Conservation (phyloP, 2,113 vertebrate species). For the Amphiprion percula region DNA sequence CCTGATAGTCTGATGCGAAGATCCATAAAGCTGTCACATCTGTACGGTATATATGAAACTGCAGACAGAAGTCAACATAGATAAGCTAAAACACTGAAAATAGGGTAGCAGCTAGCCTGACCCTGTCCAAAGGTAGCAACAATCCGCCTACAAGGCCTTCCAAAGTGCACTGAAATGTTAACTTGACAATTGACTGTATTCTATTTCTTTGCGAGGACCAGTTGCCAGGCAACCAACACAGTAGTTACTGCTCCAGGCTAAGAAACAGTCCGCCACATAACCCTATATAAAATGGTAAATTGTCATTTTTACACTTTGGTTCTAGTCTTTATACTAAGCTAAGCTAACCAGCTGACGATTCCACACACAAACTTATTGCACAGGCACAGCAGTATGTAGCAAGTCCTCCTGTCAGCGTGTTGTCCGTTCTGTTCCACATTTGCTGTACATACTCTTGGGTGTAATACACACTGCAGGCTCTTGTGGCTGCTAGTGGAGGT, state of each 20-base stretch:
- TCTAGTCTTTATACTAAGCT: not conserved
- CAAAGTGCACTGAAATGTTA: not conserved
- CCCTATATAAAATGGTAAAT: not conserved
- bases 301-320: not conserved
- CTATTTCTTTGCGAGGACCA: not conserved
- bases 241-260: not conserved
- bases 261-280: not conserved
- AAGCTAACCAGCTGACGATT: not conserved
- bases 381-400: not conserved
- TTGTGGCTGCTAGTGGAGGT: constrained; percentile 24
- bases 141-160: not conserved
- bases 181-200: constrained; percentile 1
- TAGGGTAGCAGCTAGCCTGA: not conserved
- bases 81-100: not conserved
- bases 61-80: not conserved
- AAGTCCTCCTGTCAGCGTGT: not conserved
- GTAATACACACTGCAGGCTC: constrained; percentile 36
- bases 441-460: not conserved
- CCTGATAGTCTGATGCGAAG: not conserved
- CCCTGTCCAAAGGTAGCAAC: not conserved
- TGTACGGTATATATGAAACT: not conserved
- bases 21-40: not conserved
- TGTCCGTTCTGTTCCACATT: not conserved
- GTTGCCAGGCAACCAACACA: not conserved
- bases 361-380: not conserved